Percentiles rank a stretch among this genome's conserved stretches.
Conservation (phyloP, 2,888 invertebrate genomes). For the Oconnorella tubifera region DNA sequence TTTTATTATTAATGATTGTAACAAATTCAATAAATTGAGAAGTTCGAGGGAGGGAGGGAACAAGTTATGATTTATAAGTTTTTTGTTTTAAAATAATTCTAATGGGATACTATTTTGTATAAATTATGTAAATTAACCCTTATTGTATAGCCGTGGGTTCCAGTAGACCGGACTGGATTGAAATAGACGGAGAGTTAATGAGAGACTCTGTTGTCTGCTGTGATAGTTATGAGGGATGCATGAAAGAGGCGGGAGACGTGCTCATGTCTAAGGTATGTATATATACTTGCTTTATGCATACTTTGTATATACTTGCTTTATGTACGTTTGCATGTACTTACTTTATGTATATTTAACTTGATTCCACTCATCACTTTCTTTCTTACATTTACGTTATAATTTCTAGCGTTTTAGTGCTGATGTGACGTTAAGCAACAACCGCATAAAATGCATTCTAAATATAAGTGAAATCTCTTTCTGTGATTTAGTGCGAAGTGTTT, state of each 20-base stretch:
- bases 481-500: constrained; percentile 54
- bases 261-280: constrained; percentile 56
- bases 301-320: neutral
- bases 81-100: no score
- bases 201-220: constrained; percentile 60
- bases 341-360: neutral
- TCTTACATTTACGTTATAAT: neutral
- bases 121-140: neutral
- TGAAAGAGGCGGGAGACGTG: constrained; percentile 60
- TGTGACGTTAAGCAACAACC: neutral
- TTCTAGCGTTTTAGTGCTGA: neutral
- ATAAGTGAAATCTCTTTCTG: constrained; percentile 10
- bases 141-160: constrained; percentile 63
- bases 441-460: neutral
- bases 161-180: constrained; percentile 59
- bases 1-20: no score
- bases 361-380: neutral
- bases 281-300: neutral
- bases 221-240: constrained; percentile 61
- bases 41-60: no score
- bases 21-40: no score
- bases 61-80: no score
- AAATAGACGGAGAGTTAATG: constrained; percentile 62
- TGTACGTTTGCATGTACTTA: no score
- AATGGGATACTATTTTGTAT: neutral